A percentile compares a stretch with the other conserved stretches of the same genome.
Evolutionary conservation across 2,888 invertebrate species (phyloP).

Genomic region (Prosopocoilus inquinatus): DNA sequence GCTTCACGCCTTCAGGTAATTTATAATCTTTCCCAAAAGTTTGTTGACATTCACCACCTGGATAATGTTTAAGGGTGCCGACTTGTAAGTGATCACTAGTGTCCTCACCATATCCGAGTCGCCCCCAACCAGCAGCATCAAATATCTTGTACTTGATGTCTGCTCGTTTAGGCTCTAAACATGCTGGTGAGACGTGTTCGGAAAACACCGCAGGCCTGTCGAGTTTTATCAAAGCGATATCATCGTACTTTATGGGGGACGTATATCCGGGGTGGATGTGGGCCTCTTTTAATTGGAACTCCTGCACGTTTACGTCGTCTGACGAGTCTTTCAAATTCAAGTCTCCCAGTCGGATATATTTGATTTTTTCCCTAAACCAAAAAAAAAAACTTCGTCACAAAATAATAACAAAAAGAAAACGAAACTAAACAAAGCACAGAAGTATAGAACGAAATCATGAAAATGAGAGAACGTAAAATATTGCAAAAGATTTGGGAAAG

Average conservation of each 20-base stretch:
- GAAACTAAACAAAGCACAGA: no score
- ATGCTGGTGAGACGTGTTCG: constrained; percentile 49
- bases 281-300: constrained; percentile 38
- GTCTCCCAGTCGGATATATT: constrained; percentile 45
- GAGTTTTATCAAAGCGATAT: constrained; percentile 53
- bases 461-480: no score
- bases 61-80: not conserved
- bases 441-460: no score
- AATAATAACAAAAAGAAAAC: no score
- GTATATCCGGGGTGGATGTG: constrained; percentile 49
- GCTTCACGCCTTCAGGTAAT: constrained; percentile 10
- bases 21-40: not conserved
- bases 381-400: no score
- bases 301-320: constrained; percentile 33
- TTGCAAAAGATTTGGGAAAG: no score
- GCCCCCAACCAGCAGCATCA: not conserved
- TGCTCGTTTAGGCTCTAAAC: constrained; percentile 35
- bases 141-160: not conserved
- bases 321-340: constrained; percentile 42
- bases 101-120: not conserved
- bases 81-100: not conserved
- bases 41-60: not conserved
- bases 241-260: constrained; percentile 49
- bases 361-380: no score
- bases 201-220: constrained; percentile 43